Conservation (phyloP, 2,113 vertebrate species). For the Esox niger region DNA sequence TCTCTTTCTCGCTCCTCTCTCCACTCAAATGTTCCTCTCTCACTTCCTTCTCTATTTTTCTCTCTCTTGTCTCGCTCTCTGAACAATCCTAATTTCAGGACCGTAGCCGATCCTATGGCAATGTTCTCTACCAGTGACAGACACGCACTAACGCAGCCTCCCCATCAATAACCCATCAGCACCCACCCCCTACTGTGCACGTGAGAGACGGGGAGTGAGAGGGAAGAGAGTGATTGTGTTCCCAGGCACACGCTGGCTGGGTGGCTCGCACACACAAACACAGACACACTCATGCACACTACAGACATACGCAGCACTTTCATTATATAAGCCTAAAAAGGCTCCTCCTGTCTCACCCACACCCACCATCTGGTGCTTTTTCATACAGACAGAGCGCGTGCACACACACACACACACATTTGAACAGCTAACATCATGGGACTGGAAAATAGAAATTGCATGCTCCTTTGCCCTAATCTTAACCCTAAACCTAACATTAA, state of each 20-base stretch:
- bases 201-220: conserved; percentile 6
- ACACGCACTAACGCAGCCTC: conserved; percentile 34
- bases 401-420: not conserved
- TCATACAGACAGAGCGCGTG: not conserved
- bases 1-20: no score
- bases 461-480: no score
- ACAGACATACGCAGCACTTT: conserved; percentile 40
- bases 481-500: no score
- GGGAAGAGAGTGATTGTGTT: conserved; percentile 21
- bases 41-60: no score
- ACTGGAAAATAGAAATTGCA: no score
- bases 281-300: conserved; percentile 39
- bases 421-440: no score
- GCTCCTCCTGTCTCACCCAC: conserved; percentile 55
- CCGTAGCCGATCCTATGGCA: conserved; percentile 10
- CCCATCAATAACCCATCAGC: conserved; percentile 65
- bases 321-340: conserved; percentile 64
- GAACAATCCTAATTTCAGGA: not conserved
- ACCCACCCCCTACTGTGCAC: conserved; percentile 32
- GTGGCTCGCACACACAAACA: conserved; percentile 24
- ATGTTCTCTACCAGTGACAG: conserved; percentile 9
- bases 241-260: conserved; percentile 18
- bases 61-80: no score
- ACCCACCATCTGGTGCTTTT: conserved; percentile 1
- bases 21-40: not conserved